Evolutionary conservation across 1,140 invertebrate genomes (phyloP), one percentile per base, ranked within the genome.

Genomic region (Pemphigus obesinymphae): DNA sequence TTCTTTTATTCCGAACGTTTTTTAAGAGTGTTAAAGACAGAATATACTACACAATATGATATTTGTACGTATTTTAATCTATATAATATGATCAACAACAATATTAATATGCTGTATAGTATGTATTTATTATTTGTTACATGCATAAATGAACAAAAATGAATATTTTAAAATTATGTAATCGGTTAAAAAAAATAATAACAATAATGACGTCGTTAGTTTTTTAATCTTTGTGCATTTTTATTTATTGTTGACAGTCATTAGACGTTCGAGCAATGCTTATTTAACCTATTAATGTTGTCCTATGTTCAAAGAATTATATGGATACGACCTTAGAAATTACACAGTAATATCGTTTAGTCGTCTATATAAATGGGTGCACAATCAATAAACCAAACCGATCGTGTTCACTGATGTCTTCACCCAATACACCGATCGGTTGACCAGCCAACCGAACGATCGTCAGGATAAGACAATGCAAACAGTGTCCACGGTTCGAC

Each of bases 321-420:
- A 80, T 80, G 37, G 76, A 80, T 80, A 80, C 75, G 75, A 80
- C 76, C 76, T 80, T 61, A 80, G 37, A 80, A 63, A 80, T 63
- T 55, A 63, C 76, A 53, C 23, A 76, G 48, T 55, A 31, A 29
- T 34, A 43, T 80, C 34, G 37, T 80, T 80, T 80, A 80, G 75
- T 26, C 75, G n/a, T 23, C 23, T 73, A 31, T 80, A 45, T 80
- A 58, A 80, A 55, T 29, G 55, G 31, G 76, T 43, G 55, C 55
- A 45, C 76, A 80, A 80, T 80, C 76, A 45, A 80, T 37, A 61
- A 58, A 80, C 23, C 76, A 17, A n/a, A 63, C 55, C 76, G 37
- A 58, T 63, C 37, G 17, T 26, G 23, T 61, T 61, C 53, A 80
- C 76, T n/a, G 55, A 61, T 31, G 50, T 23, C 34, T 53, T 78